Evolutionary conservation across 2,888 invertebrate genomes (phyloP).

Genomic region (Heteromurus nitidus): DNA sequence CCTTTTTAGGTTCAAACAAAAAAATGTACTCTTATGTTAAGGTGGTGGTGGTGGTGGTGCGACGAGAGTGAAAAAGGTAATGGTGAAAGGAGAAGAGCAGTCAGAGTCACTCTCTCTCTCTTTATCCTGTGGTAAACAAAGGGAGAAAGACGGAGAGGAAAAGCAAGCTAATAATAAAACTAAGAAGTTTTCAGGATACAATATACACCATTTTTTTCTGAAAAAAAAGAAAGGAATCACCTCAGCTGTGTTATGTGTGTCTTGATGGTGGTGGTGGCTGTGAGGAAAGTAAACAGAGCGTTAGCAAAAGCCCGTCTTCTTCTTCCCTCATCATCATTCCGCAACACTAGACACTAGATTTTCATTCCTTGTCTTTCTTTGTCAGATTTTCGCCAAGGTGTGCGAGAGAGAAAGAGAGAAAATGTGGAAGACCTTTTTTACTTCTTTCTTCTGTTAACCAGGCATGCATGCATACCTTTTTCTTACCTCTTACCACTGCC

Average conservation of each 20-base stretch:
- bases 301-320: not conserved
- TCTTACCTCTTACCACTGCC: not conserved
- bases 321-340: constrained; percentile 23
- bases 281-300: constrained; percentile 15
- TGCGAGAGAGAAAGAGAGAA: too few species aligned
- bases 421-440: too few species aligned
- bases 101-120: constrained; percentile 11
- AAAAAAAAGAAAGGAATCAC: too few species aligned
- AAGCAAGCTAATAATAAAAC: constrained; percentile 21
- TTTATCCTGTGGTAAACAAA: constrained; percentile 1
- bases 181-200: not conserved
- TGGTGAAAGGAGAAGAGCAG: not conserved
- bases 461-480: not conserved
- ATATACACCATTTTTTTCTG: too few species aligned
- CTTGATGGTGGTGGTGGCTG: not conserved
- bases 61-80: too few species aligned
- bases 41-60: constrained; percentile 4
- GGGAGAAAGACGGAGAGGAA: not conserved
- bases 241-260: too few species aligned
- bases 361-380: constrained; percentile 21
- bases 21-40: too few species aligned
- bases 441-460: constrained; percentile 12
- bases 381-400: constrained; percentile 10
- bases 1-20: not conserved
- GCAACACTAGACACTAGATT: constrained; percentile 19